These are phyloP conservation scores for Drosophila nannoptera DNA, from an alignment of 1,140 invertebrate species.

Conservation along the genomic window DNA sequence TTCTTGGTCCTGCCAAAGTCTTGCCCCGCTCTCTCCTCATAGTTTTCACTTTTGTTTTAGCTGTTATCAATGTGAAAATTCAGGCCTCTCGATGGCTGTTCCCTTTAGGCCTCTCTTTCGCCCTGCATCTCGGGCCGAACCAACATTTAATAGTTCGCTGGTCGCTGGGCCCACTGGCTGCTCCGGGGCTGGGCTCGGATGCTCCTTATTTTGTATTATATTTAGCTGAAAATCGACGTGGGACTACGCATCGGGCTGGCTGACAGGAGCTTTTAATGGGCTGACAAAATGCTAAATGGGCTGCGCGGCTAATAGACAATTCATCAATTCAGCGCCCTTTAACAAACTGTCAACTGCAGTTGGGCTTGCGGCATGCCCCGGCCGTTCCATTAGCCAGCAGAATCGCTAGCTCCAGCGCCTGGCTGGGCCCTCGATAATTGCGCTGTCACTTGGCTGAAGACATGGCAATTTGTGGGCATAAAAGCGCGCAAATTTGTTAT, in stretches of 20 bases:
- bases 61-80: too few relatives aligned
- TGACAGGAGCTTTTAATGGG: constrained; percentile 33
- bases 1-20: too few relatives aligned
- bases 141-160: too few relatives aligned
- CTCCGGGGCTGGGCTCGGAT: too few relatives aligned
- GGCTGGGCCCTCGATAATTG: constrained; percentile 67
- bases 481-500: constrained; percentile 77
- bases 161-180: too few relatives aligned
- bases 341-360: constrained; percentile 70
- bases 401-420: constrained; percentile 23
- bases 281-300: constrained; percentile 46
- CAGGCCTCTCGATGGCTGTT: too few relatives aligned
- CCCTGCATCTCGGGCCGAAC: too few relatives aligned
- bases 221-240: neutral
- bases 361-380: constrained; percentile 36
- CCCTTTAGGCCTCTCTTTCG: too few relatives aligned
- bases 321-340: constrained; percentile 67
- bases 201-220: neutral
- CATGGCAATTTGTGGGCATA: constrained; percentile 76
- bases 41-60: too few relatives aligned
- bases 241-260: neutral
- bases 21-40: too few relatives aligned
- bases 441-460: constrained; percentile 76
- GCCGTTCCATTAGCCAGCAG: constrained; percentile 27
- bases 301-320: constrained; percentile 63